These are phyloP conservation scores for Sinocyclocheilus maitianheensis DNA, from an alignment of 2,113 vertebrate genomes.

Conservation along the genomic window DNA sequence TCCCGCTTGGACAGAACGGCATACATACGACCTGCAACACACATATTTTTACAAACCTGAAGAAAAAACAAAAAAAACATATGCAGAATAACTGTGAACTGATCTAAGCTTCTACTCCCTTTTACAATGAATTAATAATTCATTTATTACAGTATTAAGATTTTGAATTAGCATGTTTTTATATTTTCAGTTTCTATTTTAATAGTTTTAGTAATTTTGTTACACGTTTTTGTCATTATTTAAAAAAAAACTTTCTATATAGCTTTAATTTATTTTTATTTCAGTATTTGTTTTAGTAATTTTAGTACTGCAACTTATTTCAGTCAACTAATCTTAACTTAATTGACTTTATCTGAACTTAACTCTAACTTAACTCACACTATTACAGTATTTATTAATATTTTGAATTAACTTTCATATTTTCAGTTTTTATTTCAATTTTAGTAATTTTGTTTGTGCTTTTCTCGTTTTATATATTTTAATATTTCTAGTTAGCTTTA, in stretches of 20 bases:
- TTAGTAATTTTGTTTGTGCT: too few species aligned
- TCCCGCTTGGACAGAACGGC: slow-evolving; percentile 90
- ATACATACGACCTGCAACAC: slow-evolving; percentile 86
- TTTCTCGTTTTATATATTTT: too few species aligned
- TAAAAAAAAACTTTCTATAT: neutral
- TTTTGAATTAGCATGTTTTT: neutral
- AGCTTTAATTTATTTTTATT: too few species aligned
- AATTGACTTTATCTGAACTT: too few species aligned
- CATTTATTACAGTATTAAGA: neutral
- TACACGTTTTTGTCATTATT: too few species aligned
- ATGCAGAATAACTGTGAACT: neutral
- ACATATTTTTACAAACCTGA: neutral
- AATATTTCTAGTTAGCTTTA: too few species aligned
- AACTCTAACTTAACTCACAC: too few species aligned
- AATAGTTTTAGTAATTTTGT: neutral
- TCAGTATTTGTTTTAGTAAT: neutral
- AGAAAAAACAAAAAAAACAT: neutral
- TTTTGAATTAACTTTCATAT: too few species aligned
- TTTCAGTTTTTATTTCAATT: too few species aligned
- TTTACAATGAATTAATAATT: neutral
- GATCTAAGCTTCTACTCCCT: neutral
- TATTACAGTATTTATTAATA: too few species aligned
- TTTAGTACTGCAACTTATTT: too few species aligned
- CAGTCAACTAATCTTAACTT: too few species aligned
- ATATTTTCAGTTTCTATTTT: neutral